Evolutionary conservation across 1,140 invertebrate species (phyloP).

Genomic region (Adoxophyes honmai): DNA sequence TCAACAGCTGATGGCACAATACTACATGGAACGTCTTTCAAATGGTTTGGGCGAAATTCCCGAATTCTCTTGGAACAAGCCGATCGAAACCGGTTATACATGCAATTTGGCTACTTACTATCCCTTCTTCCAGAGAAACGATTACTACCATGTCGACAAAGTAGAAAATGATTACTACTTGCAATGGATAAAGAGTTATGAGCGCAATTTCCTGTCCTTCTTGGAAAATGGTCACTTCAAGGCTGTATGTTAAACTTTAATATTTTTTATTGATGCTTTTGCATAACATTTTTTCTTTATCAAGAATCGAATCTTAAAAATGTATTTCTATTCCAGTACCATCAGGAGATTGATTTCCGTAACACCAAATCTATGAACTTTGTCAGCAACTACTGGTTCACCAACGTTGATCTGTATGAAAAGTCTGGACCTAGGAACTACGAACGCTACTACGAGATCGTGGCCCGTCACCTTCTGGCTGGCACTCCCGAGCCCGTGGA

Average conservation of each 20-base stretch:
- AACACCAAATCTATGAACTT: slow-evolving; percentile 31
- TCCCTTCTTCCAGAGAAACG: slow-evolving; percentile 54
- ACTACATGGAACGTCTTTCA: slow-evolving; percentile 83
- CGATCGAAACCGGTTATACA: slow-evolving; percentile 78
- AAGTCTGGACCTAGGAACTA: slow-evolving; percentile 4
- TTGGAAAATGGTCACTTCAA: slow-evolving; percentile 54
- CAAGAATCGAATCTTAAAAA: not conserved
- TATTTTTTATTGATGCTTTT: too few relatives aligned
- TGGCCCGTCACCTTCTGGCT: slow-evolving; percentile 23
- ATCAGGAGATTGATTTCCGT: slow-evolving; percentile 59
- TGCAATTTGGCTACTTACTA: slow-evolving; percentile 59
- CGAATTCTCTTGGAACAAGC: slow-evolving; percentile 77
- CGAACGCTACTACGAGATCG: slow-evolving; percentile 19
- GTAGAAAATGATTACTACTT: slow-evolving; percentile 46
- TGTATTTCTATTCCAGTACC: slow-evolving; percentile 41
- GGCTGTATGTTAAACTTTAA: slow-evolving; percentile 45
- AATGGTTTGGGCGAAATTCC: slow-evolving; percentile 80
- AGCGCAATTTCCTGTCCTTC: slow-evolving; percentile 54
- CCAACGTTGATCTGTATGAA: not conserved
- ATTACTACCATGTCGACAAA: slow-evolving; percentile 45
- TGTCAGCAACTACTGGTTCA: slow-evolving; percentile 1
- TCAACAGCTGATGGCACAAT: slow-evolving; percentile 81
- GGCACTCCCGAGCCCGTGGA: slow-evolving; percentile 17
- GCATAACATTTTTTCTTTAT: too few relatives aligned
- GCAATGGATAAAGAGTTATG: slow-evolving; percentile 50